phyloP scores from a whole-genome alignment of 2,797 vertebrate genomes.

The Florisuga fusca region DNA sequence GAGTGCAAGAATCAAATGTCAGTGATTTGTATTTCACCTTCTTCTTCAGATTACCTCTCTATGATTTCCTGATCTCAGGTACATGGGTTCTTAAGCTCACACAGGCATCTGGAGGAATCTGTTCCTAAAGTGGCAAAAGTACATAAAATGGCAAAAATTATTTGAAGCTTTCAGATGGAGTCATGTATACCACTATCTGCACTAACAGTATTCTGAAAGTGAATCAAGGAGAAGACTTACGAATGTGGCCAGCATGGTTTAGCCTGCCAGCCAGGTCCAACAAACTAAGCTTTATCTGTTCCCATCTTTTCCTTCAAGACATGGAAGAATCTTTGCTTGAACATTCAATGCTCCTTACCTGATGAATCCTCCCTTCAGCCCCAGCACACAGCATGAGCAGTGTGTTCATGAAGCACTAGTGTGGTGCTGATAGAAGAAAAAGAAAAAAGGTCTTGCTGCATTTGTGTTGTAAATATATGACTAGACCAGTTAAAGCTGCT shows the following conservation, averaged over 20 bases:
- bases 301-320: neutral
- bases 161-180: neutral
- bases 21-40: neutral
- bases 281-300: neutral
- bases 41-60: neutral
- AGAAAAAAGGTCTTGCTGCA: neutral
- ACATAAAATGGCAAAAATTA: neutral
- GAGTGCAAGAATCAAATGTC: neutral
- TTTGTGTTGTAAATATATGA: neutral
- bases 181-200: neutral
- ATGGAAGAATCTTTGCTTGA: neutral
- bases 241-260: neutral
- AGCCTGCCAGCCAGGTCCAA: neutral
- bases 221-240: neutral
- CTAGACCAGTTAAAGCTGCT: neutral
- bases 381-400: neutral
- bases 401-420: neutral
- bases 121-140: neutral
- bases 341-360: neutral
- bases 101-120: neutral
- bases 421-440: neutral
- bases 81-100: neutral
- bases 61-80: neutral
- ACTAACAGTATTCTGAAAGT: neutral
- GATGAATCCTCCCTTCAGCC: neutral